Evolutionary conservation across 2,113 vertebrate genomes (phyloP).

Genomic region (Oncorhynchus masou): DNA sequence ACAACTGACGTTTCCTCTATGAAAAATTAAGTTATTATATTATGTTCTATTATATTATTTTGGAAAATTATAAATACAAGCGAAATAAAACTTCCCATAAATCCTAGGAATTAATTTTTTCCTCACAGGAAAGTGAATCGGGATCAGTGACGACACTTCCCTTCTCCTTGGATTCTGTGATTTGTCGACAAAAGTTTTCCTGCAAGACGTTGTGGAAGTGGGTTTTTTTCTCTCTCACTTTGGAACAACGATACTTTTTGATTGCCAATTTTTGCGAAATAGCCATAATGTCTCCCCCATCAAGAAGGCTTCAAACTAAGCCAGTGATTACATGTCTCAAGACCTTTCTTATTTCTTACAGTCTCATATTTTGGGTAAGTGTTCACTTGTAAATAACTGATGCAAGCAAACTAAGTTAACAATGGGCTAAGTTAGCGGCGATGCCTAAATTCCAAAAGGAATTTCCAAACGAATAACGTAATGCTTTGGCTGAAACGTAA

Average conservation of each 20-base stretch:
- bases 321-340: conserved; percentile 95
- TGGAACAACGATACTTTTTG: too few species aligned
- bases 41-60: too few species aligned
- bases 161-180: conserved; percentile 11
- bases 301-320: conserved; percentile 91
- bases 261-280: not conserved
- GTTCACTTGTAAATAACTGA: not conserved
- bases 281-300: conserved; percentile 83
- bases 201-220: conserved; percentile 8
- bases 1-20: too few species aligned
- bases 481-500: not conserved
- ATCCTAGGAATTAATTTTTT: not conserved
- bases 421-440: conserved; percentile 54
- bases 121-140: conserved; percentile 48
- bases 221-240: not conserved
- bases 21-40: too few species aligned
- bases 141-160: conserved; percentile 69
- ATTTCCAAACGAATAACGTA: not conserved
- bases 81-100: too few species aligned
- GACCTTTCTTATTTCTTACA: conserved; percentile 94
- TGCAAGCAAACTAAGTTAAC: conserved; percentile 54
- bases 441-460: conserved; percentile 11
- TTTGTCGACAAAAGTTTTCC: conserved; percentile 33
- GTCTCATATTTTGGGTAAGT: conserved; percentile 96
- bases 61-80: too few species aligned